These are phyloP conservation scores for Leptinotarsa lineolata DNA, from an alignment of 1,140 invertebrate species.

Conservation along the genomic window DNA sequence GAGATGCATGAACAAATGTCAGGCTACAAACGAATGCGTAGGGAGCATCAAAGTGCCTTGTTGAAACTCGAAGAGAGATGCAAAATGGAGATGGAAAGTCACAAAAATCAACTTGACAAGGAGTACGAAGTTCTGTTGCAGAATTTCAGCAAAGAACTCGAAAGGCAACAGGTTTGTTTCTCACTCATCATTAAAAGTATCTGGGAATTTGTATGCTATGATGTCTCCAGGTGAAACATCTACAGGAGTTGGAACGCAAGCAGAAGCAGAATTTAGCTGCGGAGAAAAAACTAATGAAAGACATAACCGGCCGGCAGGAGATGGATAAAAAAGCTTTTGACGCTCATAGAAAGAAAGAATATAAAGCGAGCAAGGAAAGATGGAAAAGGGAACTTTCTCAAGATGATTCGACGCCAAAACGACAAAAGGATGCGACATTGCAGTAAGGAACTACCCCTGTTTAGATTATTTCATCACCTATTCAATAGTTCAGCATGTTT, in stretches of 20 bases:
- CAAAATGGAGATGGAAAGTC: slow-evolving; percentile 94
- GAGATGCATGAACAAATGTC: slow-evolving; percentile 99
- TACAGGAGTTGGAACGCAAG: slow-evolving; percentile 88
- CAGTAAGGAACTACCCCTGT: slow-evolving; percentile 63
- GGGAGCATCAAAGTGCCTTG: slow-evolving; percentile 95
- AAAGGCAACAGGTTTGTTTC: slow-evolving; percentile 72
- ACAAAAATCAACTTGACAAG: slow-evolving; percentile 92
- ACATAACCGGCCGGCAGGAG: slow-evolving; percentile 87
- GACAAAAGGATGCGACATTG: slow-evolving; percentile 87
- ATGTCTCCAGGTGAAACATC: slow-evolving; percentile 71
- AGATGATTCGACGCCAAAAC: slow-evolving; percentile 89
- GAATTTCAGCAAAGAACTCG: slow-evolving; percentile 90
- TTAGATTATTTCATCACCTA: background rate
- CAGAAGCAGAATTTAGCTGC: slow-evolving; percentile 83
- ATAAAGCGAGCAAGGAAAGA: slow-evolving; percentile 96
- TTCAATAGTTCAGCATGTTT: too few species aligned
- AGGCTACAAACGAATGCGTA: slow-evolving; percentile 96
- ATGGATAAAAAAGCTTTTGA: slow-evolving; percentile 86
- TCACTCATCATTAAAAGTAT: background rate
- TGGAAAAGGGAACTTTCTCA: slow-evolving; percentile 93
- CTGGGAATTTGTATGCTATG: slow-evolving; percentile 36
- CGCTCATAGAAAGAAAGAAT: slow-evolving; percentile 93
- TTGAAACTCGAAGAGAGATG: slow-evolving; percentile 92
- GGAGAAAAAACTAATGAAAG: slow-evolving; percentile 94
- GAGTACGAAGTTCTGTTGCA: slow-evolving; percentile 93